These are phyloP conservation scores for Euplagia quadripunctaria DNA, from an alignment of 2,888 invertebrate species.

Conservation along the genomic window DNA sequence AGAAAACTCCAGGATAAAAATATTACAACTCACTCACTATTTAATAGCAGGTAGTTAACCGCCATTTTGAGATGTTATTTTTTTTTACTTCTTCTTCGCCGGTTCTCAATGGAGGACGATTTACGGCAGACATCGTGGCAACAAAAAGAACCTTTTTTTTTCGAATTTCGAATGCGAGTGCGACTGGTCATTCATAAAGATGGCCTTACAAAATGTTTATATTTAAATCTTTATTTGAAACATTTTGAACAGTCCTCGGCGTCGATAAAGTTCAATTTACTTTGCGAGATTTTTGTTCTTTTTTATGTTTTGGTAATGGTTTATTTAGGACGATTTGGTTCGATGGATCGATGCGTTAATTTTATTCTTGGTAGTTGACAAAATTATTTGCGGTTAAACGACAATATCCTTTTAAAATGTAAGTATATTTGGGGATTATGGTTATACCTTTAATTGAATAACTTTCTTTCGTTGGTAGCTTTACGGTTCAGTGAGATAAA, in stretches of 20 bases:
- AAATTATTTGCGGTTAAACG: conserved; percentile 50
- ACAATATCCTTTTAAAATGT: conserved; percentile 40
- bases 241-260: conserved; percentile 19
- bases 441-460: conserved; percentile 32
- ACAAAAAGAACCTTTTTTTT: conserved; percentile 75
- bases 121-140: conserved; percentile 83
- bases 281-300: conserved; percentile 12
- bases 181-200: conserved; percentile 78
- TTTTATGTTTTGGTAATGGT: conserved; percentile 25
- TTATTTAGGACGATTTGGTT: conserved; percentile 50
- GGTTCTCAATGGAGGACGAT: conserved; percentile 76
- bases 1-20: conserved; percentile 21
- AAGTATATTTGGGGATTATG: conserved; percentile 33
- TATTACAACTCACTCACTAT: conserved; percentile 50
- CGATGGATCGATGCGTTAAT: conserved; percentile 43
- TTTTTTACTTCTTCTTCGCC: conserved; percentile 67
- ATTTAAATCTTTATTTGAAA: conserved; percentile 6
- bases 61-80: conserved; percentile 60
- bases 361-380: conserved; percentile 46
- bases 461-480: conserved; percentile 27
- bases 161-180: conserved; percentile 67
- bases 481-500: conserved; percentile 6
- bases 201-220: conserved; percentile 41
- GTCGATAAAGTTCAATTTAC: conserved; percentile 14
- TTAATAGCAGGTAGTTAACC: conserved; percentile 68